These are phyloP conservation scores for Echiichthys vipera DNA, from an alignment of 2,797 vertebrate genomes.

Conservation along the genomic window DNA sequence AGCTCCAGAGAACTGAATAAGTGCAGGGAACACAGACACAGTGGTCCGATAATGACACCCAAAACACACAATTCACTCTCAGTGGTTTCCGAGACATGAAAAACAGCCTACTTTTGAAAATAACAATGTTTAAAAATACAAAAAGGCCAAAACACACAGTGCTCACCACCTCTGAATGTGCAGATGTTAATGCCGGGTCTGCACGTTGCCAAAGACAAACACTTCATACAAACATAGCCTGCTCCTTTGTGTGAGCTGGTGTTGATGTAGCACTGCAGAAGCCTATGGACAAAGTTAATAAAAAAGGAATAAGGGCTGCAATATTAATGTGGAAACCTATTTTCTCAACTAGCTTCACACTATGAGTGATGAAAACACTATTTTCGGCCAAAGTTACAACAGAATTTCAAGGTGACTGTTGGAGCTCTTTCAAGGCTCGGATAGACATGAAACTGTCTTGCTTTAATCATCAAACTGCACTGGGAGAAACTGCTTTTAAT, in stretches of 20 bases:
- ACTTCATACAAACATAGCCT: neutral
- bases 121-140: too few relatives aligned
- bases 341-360: neutral
- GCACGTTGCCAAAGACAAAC: slow-evolving; percentile 18
- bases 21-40: too few relatives aligned
- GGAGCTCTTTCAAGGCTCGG: neutral
- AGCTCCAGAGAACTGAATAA: too few relatives aligned
- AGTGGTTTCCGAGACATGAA: too few relatives aligned
- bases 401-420: neutral
- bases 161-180: too few relatives aligned
- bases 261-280: neutral
- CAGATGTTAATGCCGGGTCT: too few relatives aligned
- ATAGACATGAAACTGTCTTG: neutral
- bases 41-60: too few relatives aligned
- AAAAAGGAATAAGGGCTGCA: neutral
- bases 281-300: neutral
- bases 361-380: neutral
- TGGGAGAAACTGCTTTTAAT: too few relatives aligned
- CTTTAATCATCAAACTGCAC: neutral
- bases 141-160: too few relatives aligned
- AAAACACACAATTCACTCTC: too few relatives aligned
- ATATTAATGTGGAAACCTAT: neutral
- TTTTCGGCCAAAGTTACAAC: neutral
- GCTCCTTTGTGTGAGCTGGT: neutral
- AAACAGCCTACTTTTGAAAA: too few relatives aligned